phyloP scores from a whole-genome alignment of 2,797 vertebrate species.

The Microctenopoma lineatum region DNA sequence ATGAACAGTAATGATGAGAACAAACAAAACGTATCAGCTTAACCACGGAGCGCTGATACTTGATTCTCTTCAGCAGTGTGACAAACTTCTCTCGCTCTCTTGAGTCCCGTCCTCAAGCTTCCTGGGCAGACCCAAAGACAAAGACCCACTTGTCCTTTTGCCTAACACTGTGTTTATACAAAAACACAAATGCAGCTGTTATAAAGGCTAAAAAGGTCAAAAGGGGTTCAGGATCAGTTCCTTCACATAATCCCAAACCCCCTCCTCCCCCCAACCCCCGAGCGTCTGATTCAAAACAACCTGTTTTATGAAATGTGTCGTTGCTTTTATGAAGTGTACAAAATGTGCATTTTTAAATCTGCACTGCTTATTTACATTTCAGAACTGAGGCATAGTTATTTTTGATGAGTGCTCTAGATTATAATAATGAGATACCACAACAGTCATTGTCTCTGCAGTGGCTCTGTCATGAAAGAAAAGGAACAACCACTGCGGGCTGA shows the following conservation, averaged over 20 bases:
- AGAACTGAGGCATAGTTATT: slow-evolving; percentile 2
- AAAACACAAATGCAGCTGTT: slow-evolving; percentile 47
- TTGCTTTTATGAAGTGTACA: not conserved
- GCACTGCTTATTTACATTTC: slow-evolving; percentile 19
- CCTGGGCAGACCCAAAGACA: slow-evolving; percentile 44
- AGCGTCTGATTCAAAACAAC: not conserved
- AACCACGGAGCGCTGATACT: not conserved
- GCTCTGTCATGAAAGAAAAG: slow-evolving; percentile 16
- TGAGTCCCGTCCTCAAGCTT: slow-evolving; percentile 16
- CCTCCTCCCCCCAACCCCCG: too few species aligned
- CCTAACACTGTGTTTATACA: slow-evolving; percentile 38
- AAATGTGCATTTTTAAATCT: not conserved
- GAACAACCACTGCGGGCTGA: slow-evolving; percentile 7
- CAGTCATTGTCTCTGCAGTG: not conserved
- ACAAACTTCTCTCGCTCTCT: slow-evolving; percentile 6
- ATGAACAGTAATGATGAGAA: not conserved
- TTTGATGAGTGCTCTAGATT: slow-evolving; percentile 1
- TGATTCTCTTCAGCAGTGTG: slow-evolving; percentile 5
- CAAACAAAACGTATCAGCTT: slow-evolving; percentile 5
- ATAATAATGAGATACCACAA: slow-evolving; percentile 11
- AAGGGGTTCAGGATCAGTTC: slow-evolving; percentile 48
- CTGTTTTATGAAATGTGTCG: not conserved
- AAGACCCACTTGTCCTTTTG: slow-evolving; percentile 38
- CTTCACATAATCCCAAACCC: slow-evolving; percentile 13
- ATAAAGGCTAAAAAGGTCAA: slow-evolving; percentile 39